Percentiles rank a stretch among this genome's conserved stretches.
phyloP scores from a whole-genome alignment of 2,888 invertebrate species.

The Coenonympha glycerion region DNA sequence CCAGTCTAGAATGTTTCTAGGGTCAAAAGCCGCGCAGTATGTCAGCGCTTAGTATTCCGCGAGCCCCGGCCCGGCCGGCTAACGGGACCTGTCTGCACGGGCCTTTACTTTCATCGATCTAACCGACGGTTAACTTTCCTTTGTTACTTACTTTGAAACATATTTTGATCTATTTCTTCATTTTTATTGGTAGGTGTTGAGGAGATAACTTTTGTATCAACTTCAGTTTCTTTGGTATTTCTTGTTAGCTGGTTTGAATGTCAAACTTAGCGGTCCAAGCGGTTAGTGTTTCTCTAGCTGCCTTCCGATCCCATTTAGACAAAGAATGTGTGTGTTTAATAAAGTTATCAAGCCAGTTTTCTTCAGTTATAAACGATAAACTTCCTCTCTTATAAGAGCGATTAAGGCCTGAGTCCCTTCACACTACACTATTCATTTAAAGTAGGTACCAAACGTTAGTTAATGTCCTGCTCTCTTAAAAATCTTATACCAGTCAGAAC shows the following conservation, averaged over 20 bases:
- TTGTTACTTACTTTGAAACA: constrained; percentile 62
- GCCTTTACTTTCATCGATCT: constrained; percentile 76
- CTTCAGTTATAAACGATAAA: too few relatives aligned
- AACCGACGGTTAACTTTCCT: constrained; percentile 72
- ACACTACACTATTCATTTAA: too few relatives aligned
- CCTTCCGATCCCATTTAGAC: not conserved
- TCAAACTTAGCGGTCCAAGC: too few relatives aligned
- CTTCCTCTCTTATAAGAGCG: too few relatives aligned
- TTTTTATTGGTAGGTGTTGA: constrained; percentile 4
- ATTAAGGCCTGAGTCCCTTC: too few relatives aligned
- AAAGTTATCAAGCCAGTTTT: too few relatives aligned
- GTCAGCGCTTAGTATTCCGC: constrained; percentile 76
- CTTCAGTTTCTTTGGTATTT: constrained; percentile 2
- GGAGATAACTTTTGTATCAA: constrained; percentile 2
- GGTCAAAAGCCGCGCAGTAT: constrained; percentile 76
- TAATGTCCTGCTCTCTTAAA: too few relatives aligned
- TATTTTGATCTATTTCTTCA: constrained; percentile 36
- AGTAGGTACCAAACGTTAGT: too few relatives aligned
- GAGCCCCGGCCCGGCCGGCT: constrained; percentile 63
- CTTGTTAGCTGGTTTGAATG: not conserved
- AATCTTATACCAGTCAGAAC: too few relatives aligned
- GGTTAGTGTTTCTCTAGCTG: not conserved
- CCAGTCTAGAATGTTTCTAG: constrained; percentile 72
- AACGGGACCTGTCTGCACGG: constrained; percentile 71
- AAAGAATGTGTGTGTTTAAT: too few relatives aligned